These are phyloP conservation scores for Monomorium pharaonis DNA, from an alignment of 1,140 invertebrate species.

Conservation along the genomic window DNA sequence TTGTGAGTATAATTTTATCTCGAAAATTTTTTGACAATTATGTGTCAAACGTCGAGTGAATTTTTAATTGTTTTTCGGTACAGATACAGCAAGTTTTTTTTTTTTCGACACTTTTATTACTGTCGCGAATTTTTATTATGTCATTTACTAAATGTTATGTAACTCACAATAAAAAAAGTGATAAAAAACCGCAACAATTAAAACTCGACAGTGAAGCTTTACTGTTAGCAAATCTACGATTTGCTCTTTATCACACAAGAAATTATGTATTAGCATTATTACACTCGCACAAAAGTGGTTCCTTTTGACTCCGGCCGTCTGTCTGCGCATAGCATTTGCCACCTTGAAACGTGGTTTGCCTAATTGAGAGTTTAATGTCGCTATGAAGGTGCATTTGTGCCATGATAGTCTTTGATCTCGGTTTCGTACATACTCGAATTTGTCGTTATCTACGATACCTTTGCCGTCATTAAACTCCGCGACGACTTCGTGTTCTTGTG, in stretches of 20 bases:
- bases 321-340: slow-evolving; percentile 14
- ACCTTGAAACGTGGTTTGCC: slow-evolving; percentile 63
- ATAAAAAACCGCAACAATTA: not conserved
- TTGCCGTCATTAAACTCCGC: not conserved
- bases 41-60: not conserved
- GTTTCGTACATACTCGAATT: not conserved
- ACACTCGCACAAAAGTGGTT: not conserved
- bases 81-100: not conserved
- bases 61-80: not conserved
- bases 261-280: too few relatives aligned
- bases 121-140: not conserved
- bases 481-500: slow-evolving; percentile 1
- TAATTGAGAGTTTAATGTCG: slow-evolving; percentile 72
- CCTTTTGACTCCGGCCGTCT: not conserved
- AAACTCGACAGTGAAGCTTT: not conserved
- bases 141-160: not conserved
- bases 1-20: slow-evolving; percentile 19
- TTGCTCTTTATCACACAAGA: not conserved
- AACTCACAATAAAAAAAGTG: not conserved
- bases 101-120: not conserved
- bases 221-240: not conserved
- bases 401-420: slow-evolving; percentile 65
- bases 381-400: slow-evolving; percentile 11
- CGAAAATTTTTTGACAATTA: not conserved
- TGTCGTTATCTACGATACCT: not conserved